Evolutionary conservation across 2,888 invertebrate genomes (phyloP).

Genomic region (Eulithis prunata): DNA sequence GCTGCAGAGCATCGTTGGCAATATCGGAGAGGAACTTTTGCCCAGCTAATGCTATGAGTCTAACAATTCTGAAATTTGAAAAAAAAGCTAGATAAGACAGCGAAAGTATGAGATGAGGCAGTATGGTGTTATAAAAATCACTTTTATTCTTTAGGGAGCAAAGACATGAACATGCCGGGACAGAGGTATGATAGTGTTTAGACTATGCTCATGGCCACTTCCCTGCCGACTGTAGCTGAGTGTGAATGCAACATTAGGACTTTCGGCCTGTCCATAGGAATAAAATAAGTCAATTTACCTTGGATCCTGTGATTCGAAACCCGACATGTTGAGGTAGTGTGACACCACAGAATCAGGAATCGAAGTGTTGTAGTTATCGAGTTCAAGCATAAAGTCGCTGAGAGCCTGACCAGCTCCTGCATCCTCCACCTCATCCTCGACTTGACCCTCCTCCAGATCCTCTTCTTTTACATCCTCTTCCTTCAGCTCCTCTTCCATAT

Average conservation of each 20-base stretch:
- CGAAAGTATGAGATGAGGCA: too few relatives aligned
- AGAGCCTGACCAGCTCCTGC: conserved; percentile 90
- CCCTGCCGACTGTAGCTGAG: too few relatives aligned
- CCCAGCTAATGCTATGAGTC: conserved; percentile 96
- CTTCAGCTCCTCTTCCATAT: conserved; percentile 51
- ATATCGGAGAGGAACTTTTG: conserved; percentile 99
- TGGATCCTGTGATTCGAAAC: conserved; percentile 97
- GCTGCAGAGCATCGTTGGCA: conserved; percentile 98
- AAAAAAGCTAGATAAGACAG: not conserved
- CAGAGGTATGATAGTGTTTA: too few relatives aligned
- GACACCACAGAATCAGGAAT: conserved; percentile 97
- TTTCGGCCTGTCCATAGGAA: not conserved
- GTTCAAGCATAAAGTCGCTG: conserved; percentile 94
- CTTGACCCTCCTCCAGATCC: too few relatives aligned
- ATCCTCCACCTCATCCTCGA: conserved; percentile 54
- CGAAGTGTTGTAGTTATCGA: conserved; percentile 98
- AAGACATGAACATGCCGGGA: too few relatives aligned
- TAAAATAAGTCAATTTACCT: conserved; percentile 79
- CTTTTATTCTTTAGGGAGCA: too few relatives aligned
- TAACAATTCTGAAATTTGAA: conserved; percentile 85
- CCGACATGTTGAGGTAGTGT: conserved; percentile 94
- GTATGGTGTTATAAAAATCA: too few relatives aligned
- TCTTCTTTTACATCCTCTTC: too few relatives aligned
- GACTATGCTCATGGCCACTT: too few relatives aligned
- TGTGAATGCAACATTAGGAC: too few relatives aligned